phyloP scores from a whole-genome alignment of 2,888 invertebrate species.

The Muschampia plurimacula region DNA sequence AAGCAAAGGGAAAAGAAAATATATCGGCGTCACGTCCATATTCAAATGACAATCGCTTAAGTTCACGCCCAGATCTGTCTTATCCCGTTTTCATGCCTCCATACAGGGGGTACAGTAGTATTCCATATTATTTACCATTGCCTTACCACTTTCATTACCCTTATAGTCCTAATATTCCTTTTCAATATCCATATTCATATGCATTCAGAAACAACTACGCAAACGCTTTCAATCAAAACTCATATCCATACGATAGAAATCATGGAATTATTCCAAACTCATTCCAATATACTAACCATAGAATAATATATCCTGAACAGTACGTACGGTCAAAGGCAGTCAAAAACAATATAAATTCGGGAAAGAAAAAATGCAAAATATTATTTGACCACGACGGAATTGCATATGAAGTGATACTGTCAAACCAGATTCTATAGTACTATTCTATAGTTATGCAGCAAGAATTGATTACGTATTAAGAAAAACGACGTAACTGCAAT shows the following conservation, averaged over 20 bases:
- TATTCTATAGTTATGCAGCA: neutral
- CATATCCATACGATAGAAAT: neutral
- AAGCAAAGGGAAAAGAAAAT: neutral
- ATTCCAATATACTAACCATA: neutral
- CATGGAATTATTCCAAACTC: constrained; percentile 1
- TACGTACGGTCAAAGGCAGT: neutral
- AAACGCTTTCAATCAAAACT: neutral
- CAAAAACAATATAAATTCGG: neutral
- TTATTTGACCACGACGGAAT: constrained; percentile 71
- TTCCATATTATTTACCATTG: constrained; percentile 12
- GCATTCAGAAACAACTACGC: neutral
- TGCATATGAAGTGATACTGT: constrained; percentile 67
- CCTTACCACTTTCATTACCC: constrained; percentile 15
- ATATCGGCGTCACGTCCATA: neutral
- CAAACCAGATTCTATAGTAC: neutral
- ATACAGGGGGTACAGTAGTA: neutral
- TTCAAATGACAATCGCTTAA: constrained; percentile 19
- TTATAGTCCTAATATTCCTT: neutral
- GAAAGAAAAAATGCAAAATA: constrained; percentile 41
- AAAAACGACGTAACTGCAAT: neutral
- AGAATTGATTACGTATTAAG: neutral
- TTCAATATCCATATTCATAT: constrained; percentile 12
- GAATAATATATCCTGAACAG: neutral
- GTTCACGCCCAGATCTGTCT: neutral
- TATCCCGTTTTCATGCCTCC: neutral